Percentiles rank a stretch among this genome's conserved stretches.
Evolutionary conservation across 2,888 invertebrate species (phyloP).

Genomic region (Axea sp.): DNA sequence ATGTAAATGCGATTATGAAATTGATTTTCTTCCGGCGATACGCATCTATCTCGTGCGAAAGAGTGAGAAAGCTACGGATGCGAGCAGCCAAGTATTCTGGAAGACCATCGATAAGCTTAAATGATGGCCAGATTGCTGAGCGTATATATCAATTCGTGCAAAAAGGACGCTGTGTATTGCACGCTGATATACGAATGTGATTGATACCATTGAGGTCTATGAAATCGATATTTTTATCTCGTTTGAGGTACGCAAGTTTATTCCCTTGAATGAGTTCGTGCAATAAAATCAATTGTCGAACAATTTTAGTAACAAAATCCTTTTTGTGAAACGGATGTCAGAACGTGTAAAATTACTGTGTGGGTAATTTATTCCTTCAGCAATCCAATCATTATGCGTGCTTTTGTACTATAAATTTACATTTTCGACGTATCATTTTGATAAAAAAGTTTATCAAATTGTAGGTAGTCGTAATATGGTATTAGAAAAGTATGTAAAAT

Average conservation of each 20-base stretch:
- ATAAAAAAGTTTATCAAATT: no score
- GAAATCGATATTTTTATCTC: conserved; percentile 40
- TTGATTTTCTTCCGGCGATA: conserved; percentile 59
- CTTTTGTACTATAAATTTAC: no score
- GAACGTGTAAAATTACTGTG: no score
- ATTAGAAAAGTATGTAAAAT: no score
- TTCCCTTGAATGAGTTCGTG: conserved; percentile 9
- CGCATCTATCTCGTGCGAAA: conserved; percentile 40
- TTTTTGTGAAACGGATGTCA: background rate
- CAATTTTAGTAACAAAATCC: background rate
- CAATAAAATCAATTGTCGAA: conserved; percentile 14
- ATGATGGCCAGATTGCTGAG: conserved; percentile 53
- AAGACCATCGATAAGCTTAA: conserved; percentile 59
- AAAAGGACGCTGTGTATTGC: conserved; percentile 34
- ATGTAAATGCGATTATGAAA: conserved; percentile 57
- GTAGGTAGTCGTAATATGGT: no score
- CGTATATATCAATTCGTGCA: conserved; percentile 53
- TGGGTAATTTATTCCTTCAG: no score
- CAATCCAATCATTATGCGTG: no score
- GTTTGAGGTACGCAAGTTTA: conserved; percentile 10
- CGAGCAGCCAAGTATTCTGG: conserved; percentile 34
- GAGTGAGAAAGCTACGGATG: conserved; percentile 4
- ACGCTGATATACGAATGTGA: conserved; percentile 28
- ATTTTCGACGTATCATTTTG: no score
- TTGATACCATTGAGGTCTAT: conserved; percentile 48